Evolutionary conservation across 2,113 vertebrate species (phyloP), one percentile per base, ranked within the genome.

Genomic region (Myrmecobius fasciatus): DNA sequence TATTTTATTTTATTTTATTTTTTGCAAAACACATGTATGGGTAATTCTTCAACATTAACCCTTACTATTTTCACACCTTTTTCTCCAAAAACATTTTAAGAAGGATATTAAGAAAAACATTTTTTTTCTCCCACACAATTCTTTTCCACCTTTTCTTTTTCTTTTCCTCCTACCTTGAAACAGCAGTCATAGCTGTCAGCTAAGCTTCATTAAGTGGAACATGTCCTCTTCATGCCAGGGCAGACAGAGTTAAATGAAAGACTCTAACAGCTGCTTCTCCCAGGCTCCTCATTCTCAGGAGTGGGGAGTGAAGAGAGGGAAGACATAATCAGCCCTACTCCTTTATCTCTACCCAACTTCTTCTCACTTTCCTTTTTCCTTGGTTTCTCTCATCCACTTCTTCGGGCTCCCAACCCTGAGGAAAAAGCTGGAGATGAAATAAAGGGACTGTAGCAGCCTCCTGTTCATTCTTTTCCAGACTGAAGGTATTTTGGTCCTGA

Each of bases 401-500:
- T 47, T 36, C 22, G 46, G 24, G 22, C 47, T 43, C 53, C 52
- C 26, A n/a, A n/a, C 11, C 51, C 56, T 8, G 11, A 53, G 20
- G 25, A 48, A 88, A 88, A 11, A 52, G 92, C 75, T 43, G 36
- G 26, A 53, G 28, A 31, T 47, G 52, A 60, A 83, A 20, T 91
- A 22, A 89, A 90, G 91, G 36, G 75, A 48, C 49, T 48, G 17
- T 9, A n/a, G 22, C 83, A 10, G 53, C 83, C 3, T 14, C 47
- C 91, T 43, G 48, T 28, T 94, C 91, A 83, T 94, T 91, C 52
- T 92, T 53, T 47, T 52, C 20, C 47, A 26, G 91, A 60, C 51
- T n/a, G 43, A 14, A 96, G 93, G 89, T 88, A 25, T 83, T 96
- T 94, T 95, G 91, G 88, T 90, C 91, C 89, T 94, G 52, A 91